phyloP scores from a whole-genome alignment of 2,888 invertebrate species.

The Hypsopygia costalis region DNA sequence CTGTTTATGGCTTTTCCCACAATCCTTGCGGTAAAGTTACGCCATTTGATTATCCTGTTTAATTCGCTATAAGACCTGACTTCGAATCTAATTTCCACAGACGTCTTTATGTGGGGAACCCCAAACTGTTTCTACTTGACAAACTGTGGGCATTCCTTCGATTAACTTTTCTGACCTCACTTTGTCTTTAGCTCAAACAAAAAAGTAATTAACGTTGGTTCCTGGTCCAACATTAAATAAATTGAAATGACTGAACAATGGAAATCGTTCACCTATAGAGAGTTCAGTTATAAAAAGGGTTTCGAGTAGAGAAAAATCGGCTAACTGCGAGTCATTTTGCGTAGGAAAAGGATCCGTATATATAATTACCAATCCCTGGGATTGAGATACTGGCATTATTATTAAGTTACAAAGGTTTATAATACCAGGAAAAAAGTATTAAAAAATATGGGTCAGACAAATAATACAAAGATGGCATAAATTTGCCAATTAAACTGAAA shows the following conservation, averaged over 20 bases:
- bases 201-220: constrained; percentile 59
- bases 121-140: background rate
- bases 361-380: too few species aligned
- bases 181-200: constrained; percentile 47
- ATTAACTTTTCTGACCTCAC: constrained; percentile 33
- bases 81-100: constrained; percentile 16
- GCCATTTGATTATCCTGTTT: background rate
- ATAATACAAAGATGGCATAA: too few species aligned
- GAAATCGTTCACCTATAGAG: constrained; percentile 34
- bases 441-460: too few species aligned
- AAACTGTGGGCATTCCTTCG: constrained; percentile 30
- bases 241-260: constrained; percentile 44
- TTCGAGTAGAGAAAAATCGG: too few species aligned
- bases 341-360: too few species aligned
- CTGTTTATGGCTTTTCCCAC: too few species aligned
- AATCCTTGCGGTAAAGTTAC: background rate
- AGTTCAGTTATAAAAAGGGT: too few species aligned
- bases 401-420: too few species aligned
- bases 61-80: constrained; percentile 1
- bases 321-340: too few species aligned
- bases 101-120: constrained; percentile 10
- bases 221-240: constrained; percentile 44
- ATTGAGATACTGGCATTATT: too few species aligned
- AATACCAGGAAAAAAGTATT: too few species aligned
- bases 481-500: too few species aligned